These are phyloP conservation scores for Sebastes schlegelii DNA, from an alignment of 2,113 vertebrate genomes.

Conservation along the genomic window DNA sequence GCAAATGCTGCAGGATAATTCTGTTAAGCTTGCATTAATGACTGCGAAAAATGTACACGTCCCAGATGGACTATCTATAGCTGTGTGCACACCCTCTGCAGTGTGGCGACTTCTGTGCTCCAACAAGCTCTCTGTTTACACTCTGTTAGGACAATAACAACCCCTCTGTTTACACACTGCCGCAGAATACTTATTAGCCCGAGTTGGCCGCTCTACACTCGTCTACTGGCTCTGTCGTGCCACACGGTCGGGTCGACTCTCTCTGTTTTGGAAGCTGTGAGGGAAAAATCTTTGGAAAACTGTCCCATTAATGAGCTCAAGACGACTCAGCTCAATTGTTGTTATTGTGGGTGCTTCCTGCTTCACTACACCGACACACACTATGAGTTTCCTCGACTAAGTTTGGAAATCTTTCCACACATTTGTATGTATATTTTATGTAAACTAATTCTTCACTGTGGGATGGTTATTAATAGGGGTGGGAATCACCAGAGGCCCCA, in stretches of 20 bases:
- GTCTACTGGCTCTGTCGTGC: conserved; percentile 14
- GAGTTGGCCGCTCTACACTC: conserved; percentile 7
- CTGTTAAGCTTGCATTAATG: not conserved
- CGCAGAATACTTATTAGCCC: conserved; percentile 44
- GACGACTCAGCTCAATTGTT: not conserved
- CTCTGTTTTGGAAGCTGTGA: conserved; percentile 8
- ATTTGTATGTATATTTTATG: not conserved
- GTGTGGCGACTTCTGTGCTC: conserved; percentile 6
- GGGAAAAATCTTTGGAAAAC: conserved; percentile 13
- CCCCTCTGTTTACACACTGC: conserved; percentile 38
- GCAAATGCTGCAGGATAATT: not conserved
- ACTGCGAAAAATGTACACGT: not conserved
- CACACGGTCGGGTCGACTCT: not conserved
- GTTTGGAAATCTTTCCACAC: not conserved
- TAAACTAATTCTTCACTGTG: not conserved
- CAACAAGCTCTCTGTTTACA: conserved; percentile 7
- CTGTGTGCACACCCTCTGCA: not conserved
- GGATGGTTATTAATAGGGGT: conserved; percentile 1
- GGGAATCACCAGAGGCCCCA: no score
- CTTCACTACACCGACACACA: not conserved
- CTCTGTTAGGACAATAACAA: conserved; percentile 24
- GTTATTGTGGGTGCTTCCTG: not conserved
- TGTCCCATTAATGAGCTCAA: conserved; percentile 29
- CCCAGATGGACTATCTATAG: not conserved
- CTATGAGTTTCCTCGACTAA: not conserved